Evolutionary conservation across 37 sponge, comb jelly and placozoan genomes (phyloP).

Genomic region (Petrosia ficiformis): DNA sequence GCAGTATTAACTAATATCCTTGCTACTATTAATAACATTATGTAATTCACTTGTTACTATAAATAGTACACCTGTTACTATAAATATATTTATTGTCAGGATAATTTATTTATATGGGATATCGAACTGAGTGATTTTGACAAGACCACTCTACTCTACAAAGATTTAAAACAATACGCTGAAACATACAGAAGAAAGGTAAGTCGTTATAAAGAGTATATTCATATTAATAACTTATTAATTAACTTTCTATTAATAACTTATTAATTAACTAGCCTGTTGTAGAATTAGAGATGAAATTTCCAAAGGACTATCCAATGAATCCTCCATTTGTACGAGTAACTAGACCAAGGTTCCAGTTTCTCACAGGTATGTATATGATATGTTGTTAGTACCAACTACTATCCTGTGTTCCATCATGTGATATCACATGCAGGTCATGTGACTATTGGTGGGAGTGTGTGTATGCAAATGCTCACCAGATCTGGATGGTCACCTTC

Average conservation of each 20-base stretch:
- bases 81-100: slow-evolving; percentile 22
- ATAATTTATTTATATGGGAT: slow-evolving; percentile 70
- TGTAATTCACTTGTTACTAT: too few relatives aligned
- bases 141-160: slow-evolving; percentile 19
- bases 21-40: too few relatives aligned
- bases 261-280: slow-evolving; percentile 37
- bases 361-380: slow-evolving; percentile 65
- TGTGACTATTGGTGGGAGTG: slow-evolving; percentile 81
- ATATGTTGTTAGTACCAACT: background rate
- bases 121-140: slow-evolving; percentile 77
- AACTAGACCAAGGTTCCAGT: slow-evolving; percentile 66
- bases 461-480: slow-evolving; percentile 86
- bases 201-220: background rate
- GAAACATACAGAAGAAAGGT: slow-evolving; percentile 48
- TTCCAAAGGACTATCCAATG: slow-evolving; percentile 88
- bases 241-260: background rate
- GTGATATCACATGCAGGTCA: slow-evolving; percentile 33
- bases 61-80: too few relatives aligned
- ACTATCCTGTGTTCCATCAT: background rate
- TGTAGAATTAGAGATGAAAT: slow-evolving; percentile 79
- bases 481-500: slow-evolving; percentile 80
- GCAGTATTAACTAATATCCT: too few relatives aligned
- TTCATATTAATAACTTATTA: background rate
- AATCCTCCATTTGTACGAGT: slow-evolving; percentile 82
- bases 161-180: slow-evolving; percentile 61